Percentiles rank a stretch among this genome's conserved stretches.
Conservation (phyloP, 2,888 invertebrate genomes). For the Tachina lurida region DNA sequence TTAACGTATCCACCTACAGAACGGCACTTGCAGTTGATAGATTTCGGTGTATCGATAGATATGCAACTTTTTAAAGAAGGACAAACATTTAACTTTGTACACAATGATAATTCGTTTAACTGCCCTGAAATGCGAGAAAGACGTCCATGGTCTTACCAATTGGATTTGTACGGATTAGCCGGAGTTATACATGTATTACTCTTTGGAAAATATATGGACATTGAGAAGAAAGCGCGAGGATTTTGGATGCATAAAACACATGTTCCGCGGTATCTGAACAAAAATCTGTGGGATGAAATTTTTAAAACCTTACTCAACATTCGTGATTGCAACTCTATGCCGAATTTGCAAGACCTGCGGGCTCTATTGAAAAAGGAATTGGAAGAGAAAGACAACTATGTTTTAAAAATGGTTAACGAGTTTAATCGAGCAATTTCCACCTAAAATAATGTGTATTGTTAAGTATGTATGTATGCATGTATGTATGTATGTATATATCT, state of each 20-base stretch:
- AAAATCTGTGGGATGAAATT: slow-evolving; percentile 90
- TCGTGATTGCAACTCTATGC: slow-evolving; percentile 89
- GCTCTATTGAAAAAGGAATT: slow-evolving; percentile 79
- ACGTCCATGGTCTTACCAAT: slow-evolving; percentile 96
- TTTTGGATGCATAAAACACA: slow-evolving; percentile 80
- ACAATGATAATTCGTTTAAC: slow-evolving; percentile 88
- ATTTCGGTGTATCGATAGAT: slow-evolving; percentile 97
- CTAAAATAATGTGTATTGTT: slow-evolving; percentile 26
- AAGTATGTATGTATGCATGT: background rate
- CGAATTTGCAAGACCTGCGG: slow-evolving; percentile 85
- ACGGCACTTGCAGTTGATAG: slow-evolving; percentile 92
- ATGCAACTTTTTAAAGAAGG: slow-evolving; percentile 91
- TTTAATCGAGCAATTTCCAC: slow-evolving; percentile 78
- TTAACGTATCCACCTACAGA: slow-evolving; percentile 82
- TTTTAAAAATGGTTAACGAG: slow-evolving; percentile 78
- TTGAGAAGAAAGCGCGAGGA: slow-evolving; percentile 84
- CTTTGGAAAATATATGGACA: slow-evolving; percentile 95
- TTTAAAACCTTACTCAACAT: slow-evolving; percentile 92
- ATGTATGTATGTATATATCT: too few species aligned
- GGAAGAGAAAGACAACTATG: slow-evolving; percentile 79
- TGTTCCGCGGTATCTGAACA: slow-evolving; percentile 86
- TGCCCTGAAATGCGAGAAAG: slow-evolving; percentile 96
- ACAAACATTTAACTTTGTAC: slow-evolving; percentile 88
- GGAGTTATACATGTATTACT: slow-evolving; percentile 93
- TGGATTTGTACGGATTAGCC: slow-evolving; percentile 94